Evolutionary conservation across 30 jellyfish, hydroid and myxozoan species (phyloP), one percentile per base, ranked within the genome.

Genomic region (Rhopilema esculentum): DNA sequence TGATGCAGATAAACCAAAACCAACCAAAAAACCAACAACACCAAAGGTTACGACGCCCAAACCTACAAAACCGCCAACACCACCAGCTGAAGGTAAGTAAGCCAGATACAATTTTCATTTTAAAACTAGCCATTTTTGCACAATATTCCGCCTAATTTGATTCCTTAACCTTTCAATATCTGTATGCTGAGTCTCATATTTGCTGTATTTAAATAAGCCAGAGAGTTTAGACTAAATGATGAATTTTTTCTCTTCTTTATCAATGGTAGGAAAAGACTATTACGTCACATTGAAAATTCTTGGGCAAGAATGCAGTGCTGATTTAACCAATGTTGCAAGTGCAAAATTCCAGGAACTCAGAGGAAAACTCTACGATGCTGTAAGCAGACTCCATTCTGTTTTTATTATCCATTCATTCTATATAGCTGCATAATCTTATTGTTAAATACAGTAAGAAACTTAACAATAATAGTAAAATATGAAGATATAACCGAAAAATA

Each of bases 301-400:
- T 31, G 94, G 97, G 20, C 98, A 94, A 84, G 98, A 94, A 65
- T 94, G 92, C 93, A 75, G 84, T 65, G 86, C 96, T 26, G 95
- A 89, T n/a, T 40, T 86, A 83, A 57, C 80, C 0, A 77, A 82
- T 26, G 97, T 94, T 25, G 94, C 92, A 33, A 61, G 94, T 22
- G 85, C 84, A 62, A 97, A 71, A 26, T 94, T 94, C 82, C 98
- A 94, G 78, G 97, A 94, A 31, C 63, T 94, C 79, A 84, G 98
- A 80, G 98, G 85, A 77, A 94, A 94, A 72, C 50, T 94, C 20
- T 94, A 94, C 65, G 98, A 94, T 78, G 96, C 98, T 50, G 98
- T 94, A 79, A 88, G 98, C 69, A 50, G 12, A 40, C 57, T 69
- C 25, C 4, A 28, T 2, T 40, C 12, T 40, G 9, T 12, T 40